A percentile compares a stretch with the other conserved stretches of the same genome.
Evolutionary conservation across 2,797 vertebrate species (phyloP).

Genomic region (Hippopotamyrus pictus): DNA sequence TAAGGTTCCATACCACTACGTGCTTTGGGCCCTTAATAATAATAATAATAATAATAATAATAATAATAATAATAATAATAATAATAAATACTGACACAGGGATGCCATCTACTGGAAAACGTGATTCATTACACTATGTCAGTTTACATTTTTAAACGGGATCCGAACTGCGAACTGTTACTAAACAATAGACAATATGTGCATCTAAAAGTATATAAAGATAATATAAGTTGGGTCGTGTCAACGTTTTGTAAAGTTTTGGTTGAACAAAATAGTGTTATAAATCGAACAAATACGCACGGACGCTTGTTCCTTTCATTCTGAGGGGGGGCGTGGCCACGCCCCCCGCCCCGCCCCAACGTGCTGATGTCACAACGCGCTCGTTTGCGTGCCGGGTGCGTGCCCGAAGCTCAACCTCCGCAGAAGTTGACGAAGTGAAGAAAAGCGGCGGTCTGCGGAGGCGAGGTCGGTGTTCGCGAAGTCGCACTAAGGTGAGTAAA

Average conservation of each 20-base stretch:
- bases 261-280: not conserved
- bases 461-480: not conserved
- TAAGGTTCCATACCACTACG: not conserved
- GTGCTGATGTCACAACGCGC: not conserved
- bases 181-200: not conserved
- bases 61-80: not conserved
- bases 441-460: not conserved
- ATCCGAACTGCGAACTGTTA: not conserved
- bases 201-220: not conserved
- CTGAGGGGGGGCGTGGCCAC: not conserved
- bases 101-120: constrained; percentile 4
- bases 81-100: not conserved
- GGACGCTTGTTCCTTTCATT: not conserved
- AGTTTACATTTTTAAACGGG: not conserved
- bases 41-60: not conserved
- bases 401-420: not conserved
- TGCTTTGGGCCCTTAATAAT: not conserved
- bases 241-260: not conserved
- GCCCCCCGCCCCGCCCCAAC: not conserved
- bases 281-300: not conserved
- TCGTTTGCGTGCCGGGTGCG: not conserved
- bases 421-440: not conserved
- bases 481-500: not conserved
- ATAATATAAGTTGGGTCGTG: not conserved
- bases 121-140: not conserved